These are phyloP conservation scores for Galleria mellonella DNA, from an alignment of 1,140 invertebrate species.

Conservation along the genomic window DNA sequence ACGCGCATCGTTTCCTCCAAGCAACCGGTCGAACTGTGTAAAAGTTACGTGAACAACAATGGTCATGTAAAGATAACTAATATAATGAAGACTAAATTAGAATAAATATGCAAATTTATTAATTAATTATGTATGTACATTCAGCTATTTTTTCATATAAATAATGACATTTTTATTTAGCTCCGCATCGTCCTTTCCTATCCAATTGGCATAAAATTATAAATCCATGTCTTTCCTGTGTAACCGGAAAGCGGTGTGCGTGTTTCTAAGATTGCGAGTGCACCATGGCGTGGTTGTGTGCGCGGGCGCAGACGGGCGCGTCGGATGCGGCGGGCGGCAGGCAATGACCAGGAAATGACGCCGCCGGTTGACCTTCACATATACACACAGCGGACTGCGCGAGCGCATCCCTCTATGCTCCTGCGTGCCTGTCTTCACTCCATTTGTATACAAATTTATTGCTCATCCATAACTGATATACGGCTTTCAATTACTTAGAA, in stretches of 20 bases:
- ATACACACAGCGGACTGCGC: slow-evolving; percentile 26
- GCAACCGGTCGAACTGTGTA: slow-evolving; percentile 17
- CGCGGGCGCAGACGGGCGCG: slow-evolving; percentile 33
- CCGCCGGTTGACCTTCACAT: slow-evolving; percentile 64
- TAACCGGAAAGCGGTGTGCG: slow-evolving; percentile 54
- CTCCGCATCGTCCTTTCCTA: neutral
- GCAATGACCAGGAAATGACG: slow-evolving; percentile 76
- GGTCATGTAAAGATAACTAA: too few relatives aligned
- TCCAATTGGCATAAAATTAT: slow-evolving; percentile 2
- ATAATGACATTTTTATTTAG: neutral
- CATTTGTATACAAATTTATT: too few relatives aligned
- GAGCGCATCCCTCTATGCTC: slow-evolving; percentile 18
- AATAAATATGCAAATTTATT: too few relatives aligned
- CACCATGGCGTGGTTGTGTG: slow-evolving; percentile 9
- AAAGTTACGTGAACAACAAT: too few relatives aligned
- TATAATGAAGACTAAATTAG: too few relatives aligned
- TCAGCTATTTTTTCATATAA: too few relatives aligned
- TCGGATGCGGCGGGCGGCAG: slow-evolving; percentile 45
- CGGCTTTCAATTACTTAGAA: too few relatives aligned
- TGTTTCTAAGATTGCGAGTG: slow-evolving; percentile 39
- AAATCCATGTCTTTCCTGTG: slow-evolving; percentile 44
- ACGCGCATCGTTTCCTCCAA: slow-evolving; percentile 41
- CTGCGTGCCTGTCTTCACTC: slow-evolving; percentile 29
- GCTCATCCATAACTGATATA: too few relatives aligned
- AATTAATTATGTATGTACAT: too few relatives aligned